Base-by-base conservation (phyloP, 2,113 vertebrate species). In the Nothobranchius kuhntae region DNA sequence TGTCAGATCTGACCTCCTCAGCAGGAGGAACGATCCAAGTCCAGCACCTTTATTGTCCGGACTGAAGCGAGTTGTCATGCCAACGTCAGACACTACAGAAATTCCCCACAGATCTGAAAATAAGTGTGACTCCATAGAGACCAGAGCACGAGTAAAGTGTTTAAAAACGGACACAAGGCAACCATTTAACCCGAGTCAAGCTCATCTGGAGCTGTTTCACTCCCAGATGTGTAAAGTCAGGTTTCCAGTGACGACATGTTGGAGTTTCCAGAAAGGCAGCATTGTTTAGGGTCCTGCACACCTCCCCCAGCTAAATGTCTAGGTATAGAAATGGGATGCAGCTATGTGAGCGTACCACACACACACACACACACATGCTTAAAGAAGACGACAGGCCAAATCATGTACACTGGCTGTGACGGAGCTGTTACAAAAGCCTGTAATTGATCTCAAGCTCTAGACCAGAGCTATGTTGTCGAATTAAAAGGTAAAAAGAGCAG, bases 201-300 rank as follows among this genome's bases (percentile, higher is more conserved):
- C 64, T 73, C 80, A 84, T 78, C 77, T 86, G 87, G 81, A 65
- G 81, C 75, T 75, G 73, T 53, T 86, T 85, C 61, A 30, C 50
- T 35, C 42, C 65, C 55, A 48, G 47, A 64, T 48, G 47, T 75
- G 76, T 72, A 73, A 83, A 77, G 61, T 30, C 44, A 47, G 45
- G 74, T 81, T 84, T 81, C 76, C 73, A 80, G 45, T 87, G 76
- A 89, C 75, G 55, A 81, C 84, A 86, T 73, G 61, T 51, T 62
- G 54, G 26, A 53, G 54, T 76, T 62, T 71, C 11, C 21, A 69
- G 69, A 83, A 82, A 80, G 67, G 63, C 53, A 47, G 55, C 70
- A 59, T 72, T 86, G 71, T 77, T 80, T 66, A 76, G 38, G 65
- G 36, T 59, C 26, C 1, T 6, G 6, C 26, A 26, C 11, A 53